These are phyloP conservation scores for Maccullochella peelii DNA, from an alignment of 2,113 vertebrate species.

Conservation along the genomic window DNA sequence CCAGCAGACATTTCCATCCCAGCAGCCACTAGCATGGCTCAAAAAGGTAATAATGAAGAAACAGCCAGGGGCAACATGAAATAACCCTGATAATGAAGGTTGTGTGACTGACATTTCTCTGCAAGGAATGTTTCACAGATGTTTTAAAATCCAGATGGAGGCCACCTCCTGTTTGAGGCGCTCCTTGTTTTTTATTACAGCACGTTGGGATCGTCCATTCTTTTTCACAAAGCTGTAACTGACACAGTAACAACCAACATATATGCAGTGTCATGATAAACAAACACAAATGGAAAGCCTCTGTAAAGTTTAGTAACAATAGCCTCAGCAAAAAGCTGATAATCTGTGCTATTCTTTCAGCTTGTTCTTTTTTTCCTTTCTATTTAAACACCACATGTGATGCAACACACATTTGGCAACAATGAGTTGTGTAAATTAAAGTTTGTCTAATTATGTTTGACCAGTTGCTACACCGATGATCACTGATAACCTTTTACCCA, in stretches of 20 bases:
- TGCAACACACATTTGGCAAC: not conserved
- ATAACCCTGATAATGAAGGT: not conserved
- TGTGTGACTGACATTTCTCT: not conserved
- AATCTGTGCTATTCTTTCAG: not conserved
- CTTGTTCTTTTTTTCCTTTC: not conserved
- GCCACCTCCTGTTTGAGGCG: not conserved
- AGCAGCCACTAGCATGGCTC: not conserved
- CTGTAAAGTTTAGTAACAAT: no score
- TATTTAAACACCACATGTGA: not conserved
- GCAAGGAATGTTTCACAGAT: slow-evolving; percentile 27
- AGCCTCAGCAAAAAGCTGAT: not conserved
- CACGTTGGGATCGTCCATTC: not conserved
- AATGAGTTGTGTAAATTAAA: not conserved
- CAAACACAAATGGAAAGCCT: slow-evolving; percentile 1
- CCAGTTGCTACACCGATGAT: not conserved
- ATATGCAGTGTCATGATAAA: slow-evolving; percentile 2
- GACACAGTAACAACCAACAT: not conserved
- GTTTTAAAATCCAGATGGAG: slow-evolving; percentile 11
- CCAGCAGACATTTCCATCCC: not conserved
- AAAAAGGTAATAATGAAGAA: slow-evolving; percentile 4
- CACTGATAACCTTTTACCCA: slow-evolving; percentile 39
- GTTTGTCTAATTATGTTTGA: slow-evolving; percentile 14
- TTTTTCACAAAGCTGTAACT: not conserved
- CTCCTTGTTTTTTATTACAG: not conserved
- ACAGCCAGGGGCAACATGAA: slow-evolving; percentile 32